These are phyloP conservation scores for Lithosia quadra DNA, from an alignment of 2,888 invertebrate species.

Conservation along the genomic window DNA sequence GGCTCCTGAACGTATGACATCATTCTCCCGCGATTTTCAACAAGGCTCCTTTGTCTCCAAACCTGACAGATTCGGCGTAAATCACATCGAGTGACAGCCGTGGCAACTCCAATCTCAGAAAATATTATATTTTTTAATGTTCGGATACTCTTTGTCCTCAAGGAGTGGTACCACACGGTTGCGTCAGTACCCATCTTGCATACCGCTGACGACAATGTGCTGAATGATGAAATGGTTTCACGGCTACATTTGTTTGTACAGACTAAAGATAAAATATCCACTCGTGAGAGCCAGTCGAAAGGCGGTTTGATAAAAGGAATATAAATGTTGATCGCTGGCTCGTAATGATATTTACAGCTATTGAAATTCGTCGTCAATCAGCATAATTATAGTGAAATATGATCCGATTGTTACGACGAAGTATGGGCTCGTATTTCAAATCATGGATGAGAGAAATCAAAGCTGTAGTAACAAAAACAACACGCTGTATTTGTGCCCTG, in stretches of 20 bases:
- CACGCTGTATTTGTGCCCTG: conserved; percentile 24
- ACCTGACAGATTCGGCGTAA: conserved; percentile 79
- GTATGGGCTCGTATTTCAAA: conserved; percentile 48
- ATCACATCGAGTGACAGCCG: conserved; percentile 78
- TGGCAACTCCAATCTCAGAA: conserved; percentile 70
- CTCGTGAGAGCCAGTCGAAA: conserved; percentile 63
- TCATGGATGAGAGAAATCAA: conserved; percentile 39
- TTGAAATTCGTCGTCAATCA: conserved; percentile 57
- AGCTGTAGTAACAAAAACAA: conserved; percentile 38
- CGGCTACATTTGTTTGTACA: conserved; percentile 79
- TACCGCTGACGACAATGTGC: conserved; percentile 65
- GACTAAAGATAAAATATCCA: conserved; percentile 72
- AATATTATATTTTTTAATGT: conserved; percentile 74
- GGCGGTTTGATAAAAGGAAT: conserved; percentile 62
- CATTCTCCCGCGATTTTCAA: conserved; percentile 74
- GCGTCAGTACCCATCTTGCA: conserved; percentile 62
- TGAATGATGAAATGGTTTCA: conserved; percentile 79
- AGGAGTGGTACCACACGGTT: conserved; percentile 53
- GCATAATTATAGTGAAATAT: conserved; percentile 53
- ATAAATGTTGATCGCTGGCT: conserved; percentile 57
- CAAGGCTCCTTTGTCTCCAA: conserved; percentile 80
- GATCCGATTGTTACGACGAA: conserved; percentile 44
- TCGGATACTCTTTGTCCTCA: conserved; percentile 63
- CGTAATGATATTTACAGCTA: conserved; percentile 59
- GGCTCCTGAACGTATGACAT: conserved; percentile 71